A percentile compares a stretch with the other conserved stretches of the same genome.
phyloP scores from a whole-genome alignment of 2,797 vertebrate genomes.

The Psittacula echo region DNA sequence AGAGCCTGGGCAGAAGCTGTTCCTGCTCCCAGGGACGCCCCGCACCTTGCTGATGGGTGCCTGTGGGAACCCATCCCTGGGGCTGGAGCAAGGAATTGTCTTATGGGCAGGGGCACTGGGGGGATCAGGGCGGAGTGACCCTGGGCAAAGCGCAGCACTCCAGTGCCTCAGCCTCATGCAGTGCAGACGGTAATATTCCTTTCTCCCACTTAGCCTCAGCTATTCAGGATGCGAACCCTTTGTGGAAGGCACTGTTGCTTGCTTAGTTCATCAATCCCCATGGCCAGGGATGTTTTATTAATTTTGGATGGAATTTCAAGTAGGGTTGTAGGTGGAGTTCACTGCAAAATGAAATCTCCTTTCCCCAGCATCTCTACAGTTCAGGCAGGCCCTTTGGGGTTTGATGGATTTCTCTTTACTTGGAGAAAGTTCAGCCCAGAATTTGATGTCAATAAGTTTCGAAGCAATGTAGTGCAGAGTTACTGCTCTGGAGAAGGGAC shows the following conservation, averaged over 20 bases:
- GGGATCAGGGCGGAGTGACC: neutral
- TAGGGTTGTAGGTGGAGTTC: neutral
- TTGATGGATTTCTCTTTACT: neutral
- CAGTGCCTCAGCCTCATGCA: neutral
- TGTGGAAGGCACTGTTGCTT: neutral
- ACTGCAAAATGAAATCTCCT: neutral
- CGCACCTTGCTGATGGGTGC: accelerated
- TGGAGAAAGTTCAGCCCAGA: neutral
- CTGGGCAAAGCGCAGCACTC: accelerated
- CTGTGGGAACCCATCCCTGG: accelerated
- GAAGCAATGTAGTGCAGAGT: neutral
- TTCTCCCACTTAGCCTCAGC: accelerated
- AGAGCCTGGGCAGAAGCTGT: neutral
- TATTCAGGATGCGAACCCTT: accelerated
- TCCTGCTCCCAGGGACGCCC: accelerated
- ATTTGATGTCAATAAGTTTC: neutral
- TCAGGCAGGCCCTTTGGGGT: neutral
- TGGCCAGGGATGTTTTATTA: neutral
- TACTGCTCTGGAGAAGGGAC: neutral
- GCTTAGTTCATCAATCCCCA: accelerated
- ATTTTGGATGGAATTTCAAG: neutral
- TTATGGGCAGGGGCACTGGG: accelerated
- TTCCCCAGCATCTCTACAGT: neutral
- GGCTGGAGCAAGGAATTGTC: accelerated
- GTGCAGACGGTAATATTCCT: accelerated